Evolutionary conservation across 2,888 invertebrate species (phyloP), one percentile per base, ranked within the genome.

Genomic region (Yponomeuta plumbellus): DNA sequence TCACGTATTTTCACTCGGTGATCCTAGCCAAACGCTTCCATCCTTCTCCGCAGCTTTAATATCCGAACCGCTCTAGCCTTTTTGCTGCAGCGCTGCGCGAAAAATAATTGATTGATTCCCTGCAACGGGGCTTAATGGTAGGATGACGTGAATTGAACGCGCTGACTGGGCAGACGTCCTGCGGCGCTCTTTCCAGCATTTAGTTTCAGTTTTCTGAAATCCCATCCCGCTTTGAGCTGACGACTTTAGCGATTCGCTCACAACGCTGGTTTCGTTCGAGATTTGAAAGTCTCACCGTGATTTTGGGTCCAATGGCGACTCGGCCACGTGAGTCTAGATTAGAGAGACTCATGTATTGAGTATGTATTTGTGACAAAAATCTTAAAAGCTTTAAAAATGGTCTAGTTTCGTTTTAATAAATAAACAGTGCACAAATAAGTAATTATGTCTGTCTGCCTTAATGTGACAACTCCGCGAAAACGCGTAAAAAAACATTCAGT

Each of bases 51-150:
- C 79, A 76, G 84, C 85, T 86, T 87, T 86, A 85, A 89, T 88
- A 88, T 87, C 87, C 86, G 85, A 83, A 80, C 78, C 74, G 77
- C 73, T 76, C 77, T 76, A 75, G 76, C 52, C 76, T 77, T 86
- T 87, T 86, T 88, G 86, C 86, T 85, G 83, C 81, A 73, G 77
- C 76, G 75, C 76, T 77, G 76, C 83, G 80, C 80, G 84, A 84
- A 88, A 88, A 87, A 87, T 88, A 88, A 89, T 86, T 87, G 87
- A 90, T 90, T 84, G 86, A 87, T 88, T 81, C 77, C 76, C 80
- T 79, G 75, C 77, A 75, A 73, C 73, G 73, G 72, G 72, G 78
- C 79, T 81, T 84, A 84, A 85, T 84, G 80, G 80, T 78, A 72
- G 77, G 74, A 82, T 85, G 81, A 83, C 83, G 83, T 81, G 82